Conservation (phyloP, 2,797 vertebrate genomes). For the Sylvia borin region DNA sequence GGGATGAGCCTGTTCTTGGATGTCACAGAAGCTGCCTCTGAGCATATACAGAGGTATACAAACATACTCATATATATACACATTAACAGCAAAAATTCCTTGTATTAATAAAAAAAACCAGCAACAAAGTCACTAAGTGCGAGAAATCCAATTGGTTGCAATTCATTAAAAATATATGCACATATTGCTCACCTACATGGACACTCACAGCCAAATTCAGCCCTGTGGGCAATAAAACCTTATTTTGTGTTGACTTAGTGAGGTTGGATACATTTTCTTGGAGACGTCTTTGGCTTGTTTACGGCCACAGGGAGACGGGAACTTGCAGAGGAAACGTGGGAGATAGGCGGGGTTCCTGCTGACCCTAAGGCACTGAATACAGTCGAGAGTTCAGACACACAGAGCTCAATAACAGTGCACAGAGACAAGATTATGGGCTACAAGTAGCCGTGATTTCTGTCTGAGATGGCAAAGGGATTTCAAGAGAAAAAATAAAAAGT, state of each 20-base stretch:
- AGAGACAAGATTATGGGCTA: background rate
- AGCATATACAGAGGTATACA: background rate
- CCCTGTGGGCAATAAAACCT: background rate
- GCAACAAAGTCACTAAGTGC: background rate
- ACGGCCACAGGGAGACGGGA: background rate
- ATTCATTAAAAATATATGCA: background rate
- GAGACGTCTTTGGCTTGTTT: background rate
- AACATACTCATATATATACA: background rate
- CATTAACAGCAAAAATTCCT: background rate
- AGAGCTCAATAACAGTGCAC: background rate
- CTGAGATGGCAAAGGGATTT: background rate
- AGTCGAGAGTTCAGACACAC: rapidly evolving
- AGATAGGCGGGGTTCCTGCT: background rate
- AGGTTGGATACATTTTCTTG: background rate
- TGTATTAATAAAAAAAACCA: background rate
- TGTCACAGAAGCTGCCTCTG: background rate
- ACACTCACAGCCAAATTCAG: background rate
- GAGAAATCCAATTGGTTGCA: background rate
- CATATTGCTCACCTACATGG: background rate
- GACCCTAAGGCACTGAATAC: background rate
- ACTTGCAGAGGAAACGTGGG: background rate
- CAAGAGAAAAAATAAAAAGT: background rate
- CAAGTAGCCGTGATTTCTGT: background rate
- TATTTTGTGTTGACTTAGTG: background rate
- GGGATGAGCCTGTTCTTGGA: background rate